phyloP scores from a whole-genome alignment of 2,113 vertebrate species.

The Zeus faber region DNA sequence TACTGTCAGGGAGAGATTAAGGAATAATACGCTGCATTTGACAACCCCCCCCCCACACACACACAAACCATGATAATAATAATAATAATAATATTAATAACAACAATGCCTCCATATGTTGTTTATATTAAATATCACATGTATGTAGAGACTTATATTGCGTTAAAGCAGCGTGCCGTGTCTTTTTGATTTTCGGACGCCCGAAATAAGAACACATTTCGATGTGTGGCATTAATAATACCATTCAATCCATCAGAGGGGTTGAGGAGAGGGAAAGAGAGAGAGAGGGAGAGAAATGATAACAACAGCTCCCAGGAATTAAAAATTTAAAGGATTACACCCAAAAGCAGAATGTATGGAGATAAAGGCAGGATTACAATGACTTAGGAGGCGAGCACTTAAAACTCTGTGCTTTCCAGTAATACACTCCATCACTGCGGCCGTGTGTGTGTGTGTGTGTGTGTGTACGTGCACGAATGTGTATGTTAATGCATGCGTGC shows the following conservation, averaged over 20 bases:
- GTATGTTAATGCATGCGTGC: slow-evolving; percentile 15
- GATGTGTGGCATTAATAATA: slow-evolving; percentile 70
- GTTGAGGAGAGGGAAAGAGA: slow-evolving; percentile 28
- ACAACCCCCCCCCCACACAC: slow-evolving; percentile 28
- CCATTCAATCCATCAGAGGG: slow-evolving; percentile 62
- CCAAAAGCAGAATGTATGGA: slow-evolving; percentile 76
- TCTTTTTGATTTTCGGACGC: slow-evolving; percentile 12
- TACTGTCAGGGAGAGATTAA: slow-evolving; percentile 64
- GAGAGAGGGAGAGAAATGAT: slow-evolving; percentile 45
- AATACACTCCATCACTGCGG: slow-evolving; percentile 72
- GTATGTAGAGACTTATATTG: neutral
- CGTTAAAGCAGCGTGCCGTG: neutral
- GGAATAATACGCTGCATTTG: slow-evolving; percentile 67
- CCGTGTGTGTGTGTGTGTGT: slow-evolving; percentile 31
- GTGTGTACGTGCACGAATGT: slow-evolving; percentile 13
- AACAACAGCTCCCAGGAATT: slow-evolving; percentile 79
- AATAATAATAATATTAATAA: too few relatives aligned
- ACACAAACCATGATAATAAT: too few relatives aligned
- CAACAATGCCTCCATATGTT: neutral
- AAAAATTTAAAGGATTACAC: slow-evolving; percentile 79
- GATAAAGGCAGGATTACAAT: slow-evolving; percentile 82
- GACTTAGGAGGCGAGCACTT: slow-evolving; percentile 76
- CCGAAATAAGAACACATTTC: slow-evolving; percentile 75
- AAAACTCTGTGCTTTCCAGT: slow-evolving; percentile 76
- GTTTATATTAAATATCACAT: neutral